Evolutionary conservation across 2,113 vertebrate genomes (phyloP), one percentile per base, ranked within the genome.

Genomic region (Malurus alboscapulatus): DNA sequence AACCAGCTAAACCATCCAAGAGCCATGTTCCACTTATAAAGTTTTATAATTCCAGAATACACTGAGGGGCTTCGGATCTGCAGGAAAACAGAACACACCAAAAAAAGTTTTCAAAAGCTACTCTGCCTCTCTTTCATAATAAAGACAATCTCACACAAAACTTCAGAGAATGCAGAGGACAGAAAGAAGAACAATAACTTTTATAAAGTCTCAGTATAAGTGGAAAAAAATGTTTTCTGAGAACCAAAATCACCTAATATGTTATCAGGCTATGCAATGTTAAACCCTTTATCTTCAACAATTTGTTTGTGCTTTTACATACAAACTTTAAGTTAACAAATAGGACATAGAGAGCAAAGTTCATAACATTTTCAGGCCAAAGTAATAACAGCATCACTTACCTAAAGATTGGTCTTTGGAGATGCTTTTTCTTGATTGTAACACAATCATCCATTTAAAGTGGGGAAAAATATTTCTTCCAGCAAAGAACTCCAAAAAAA

Each of bases 381-480:
- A 95, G 74, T 53, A 88, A 78, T 16, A 73, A 75, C 29, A 90
- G n/a, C 65, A 84, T 69, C 80, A 98, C 98, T 98, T 98, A 99
- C 98, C 98, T 97, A 98, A 98, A 99, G 96, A 99, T 98, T 71
- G 98, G 98, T 97, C 98, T 98, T 93, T 98, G 98, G 90, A 99
- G 98, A 96, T 99, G 98, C 91, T 98, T 98, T 97, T 97, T 99
- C 98, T 97, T 99, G 97, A 99, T 98, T 92, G 98, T 98, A 96
- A 99, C 98, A 98, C 97, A 97, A 96, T 98, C 98, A 97, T 98
- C 98, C 98, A 99, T 99, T 98, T 98, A 98, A 98, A 97, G 96
- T 80, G 85, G 91, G 86, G 92, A 30, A 88, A 80, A 95, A 92
- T 88, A 94, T 90, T 97, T 97, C 92, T 97, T 98, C 96, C 96